phyloP scores from a whole-genome alignment of 1,140 invertebrate genomes.

The Zelostemma sp. region DNA sequence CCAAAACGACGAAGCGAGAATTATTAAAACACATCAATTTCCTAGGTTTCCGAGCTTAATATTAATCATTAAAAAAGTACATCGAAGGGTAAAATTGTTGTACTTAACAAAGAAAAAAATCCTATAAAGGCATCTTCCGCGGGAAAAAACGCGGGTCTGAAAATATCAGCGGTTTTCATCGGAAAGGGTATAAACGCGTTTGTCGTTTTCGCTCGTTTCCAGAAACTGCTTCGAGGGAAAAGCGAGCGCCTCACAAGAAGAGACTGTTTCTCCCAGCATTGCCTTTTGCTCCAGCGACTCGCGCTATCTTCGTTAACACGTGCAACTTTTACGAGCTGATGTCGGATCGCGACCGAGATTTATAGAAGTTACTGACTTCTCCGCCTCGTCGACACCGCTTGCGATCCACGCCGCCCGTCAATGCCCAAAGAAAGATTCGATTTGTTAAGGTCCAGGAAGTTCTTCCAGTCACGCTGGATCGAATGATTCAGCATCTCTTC shows the following conservation, averaged over 20 bases:
- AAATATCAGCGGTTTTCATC: neutral
- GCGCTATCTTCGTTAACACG: slow-evolving; percentile 12
- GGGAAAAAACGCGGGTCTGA: neutral
- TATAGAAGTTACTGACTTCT: slow-evolving; percentile 7
- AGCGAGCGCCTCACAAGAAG: neutral
- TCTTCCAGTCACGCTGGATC: too few relatives aligned
- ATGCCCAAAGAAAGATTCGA: too few relatives aligned
- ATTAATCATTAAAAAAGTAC: too few relatives aligned
- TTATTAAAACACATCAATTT: too few relatives aligned
- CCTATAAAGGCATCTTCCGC: too few relatives aligned
- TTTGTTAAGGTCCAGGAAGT: too few relatives aligned
- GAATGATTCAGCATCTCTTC: too few relatives aligned
- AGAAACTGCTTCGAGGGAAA: neutral
- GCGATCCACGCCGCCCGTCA: too few relatives aligned
- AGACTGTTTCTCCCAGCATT: neutral
- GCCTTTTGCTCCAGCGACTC: neutral
- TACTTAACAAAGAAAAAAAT: too few relatives aligned
- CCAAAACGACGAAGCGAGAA: too few relatives aligned
- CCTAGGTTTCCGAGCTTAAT: too few relatives aligned
- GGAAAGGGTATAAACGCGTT: slow-evolving; percentile 3
- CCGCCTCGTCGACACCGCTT: neutral
- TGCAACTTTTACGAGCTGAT: slow-evolving; percentile 21
- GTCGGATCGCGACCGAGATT: slow-evolving; percentile 7
- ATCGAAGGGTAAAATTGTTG: too few relatives aligned
- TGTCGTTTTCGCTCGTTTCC: slow-evolving; percentile 1